Conservation (phyloP, 53 echinoderm and acorn worm species). For the Crossaster papposus region DNA sequence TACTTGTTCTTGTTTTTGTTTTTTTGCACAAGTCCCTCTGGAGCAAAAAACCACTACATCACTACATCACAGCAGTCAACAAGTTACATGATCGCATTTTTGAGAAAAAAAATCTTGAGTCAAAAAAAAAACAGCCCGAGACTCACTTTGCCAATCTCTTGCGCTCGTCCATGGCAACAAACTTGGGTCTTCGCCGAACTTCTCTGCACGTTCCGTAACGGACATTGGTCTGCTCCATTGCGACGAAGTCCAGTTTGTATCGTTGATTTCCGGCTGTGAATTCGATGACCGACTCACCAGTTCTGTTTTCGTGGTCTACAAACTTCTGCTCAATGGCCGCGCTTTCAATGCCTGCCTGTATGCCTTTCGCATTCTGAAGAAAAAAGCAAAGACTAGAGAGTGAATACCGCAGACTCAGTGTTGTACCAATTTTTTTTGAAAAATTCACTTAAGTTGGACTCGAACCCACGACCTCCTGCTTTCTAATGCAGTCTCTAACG, state of each 20-base stretch:
- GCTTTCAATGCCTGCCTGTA: slow-evolving; percentile 31
- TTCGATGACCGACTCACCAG: neutral
- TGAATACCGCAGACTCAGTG: neutral
- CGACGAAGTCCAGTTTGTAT: slow-evolving; percentile 40
- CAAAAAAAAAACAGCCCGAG: neutral
- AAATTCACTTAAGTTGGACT: no score
- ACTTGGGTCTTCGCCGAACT: slow-evolving; percentile 57
- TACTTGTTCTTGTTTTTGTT: no score
- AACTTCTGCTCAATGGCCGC: slow-evolving; percentile 30
- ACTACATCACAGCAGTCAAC: no score
- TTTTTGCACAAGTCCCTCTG: no score
- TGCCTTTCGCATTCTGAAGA: slow-evolving; percentile 32
- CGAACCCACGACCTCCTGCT: no score
- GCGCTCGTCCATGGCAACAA: slow-evolving; percentile 17
- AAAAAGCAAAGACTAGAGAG: neutral
- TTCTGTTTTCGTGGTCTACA: slow-evolving; percentile 18
- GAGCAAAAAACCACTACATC: no score
- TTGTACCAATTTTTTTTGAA: no score
- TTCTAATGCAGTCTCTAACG: no score
- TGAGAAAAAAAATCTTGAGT: no score
- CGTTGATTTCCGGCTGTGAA: slow-evolving; percentile 27
- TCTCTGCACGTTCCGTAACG: slow-evolving; percentile 20
- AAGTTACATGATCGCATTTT: no score
- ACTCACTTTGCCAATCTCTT: slow-evolving; percentile 14
- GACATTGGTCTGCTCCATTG: slow-evolving; percentile 54